Evolutionary conservation across 2,797 vertebrate genomes (phyloP), one percentile per base, ranked within the genome.

Genomic region (Gadopsis bispinosus): DNA sequence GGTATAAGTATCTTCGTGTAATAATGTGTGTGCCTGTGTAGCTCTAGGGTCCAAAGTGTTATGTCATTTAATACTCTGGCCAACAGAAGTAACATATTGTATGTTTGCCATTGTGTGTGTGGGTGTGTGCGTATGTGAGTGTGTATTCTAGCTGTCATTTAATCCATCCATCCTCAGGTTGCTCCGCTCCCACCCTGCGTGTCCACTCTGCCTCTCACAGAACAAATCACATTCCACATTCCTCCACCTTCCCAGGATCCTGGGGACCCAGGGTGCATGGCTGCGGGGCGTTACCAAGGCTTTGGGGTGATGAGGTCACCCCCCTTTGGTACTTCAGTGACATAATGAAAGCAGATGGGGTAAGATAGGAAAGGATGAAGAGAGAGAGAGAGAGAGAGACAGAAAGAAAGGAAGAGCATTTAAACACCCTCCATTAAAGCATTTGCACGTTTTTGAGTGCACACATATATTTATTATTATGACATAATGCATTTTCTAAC

Each of bases 171-270:
- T 84, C 84, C 80, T 83, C 72, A 80, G 79, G 78, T 91, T 87
- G 62, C 68, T 61, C 45, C 0, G 45, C 75, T 89, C 84, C 60
- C 73, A 78, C 83, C 86, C 72, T 61, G 41, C 53, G 26, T 20
- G 62, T 84, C 83, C 86, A 78, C 84, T 84, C 60, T 68, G 71
- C 72, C 35, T 63, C 83, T 77, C 64, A 26, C 53, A 66, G 80
- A 69, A 86, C 83, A 87, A 39, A 85, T 90, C 89, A 55, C 62
- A 72, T 48, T 63, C 43, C 83, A 77, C 89, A 92, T 91, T 92
- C 90, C 87, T 90, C 70, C 88, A 87, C 75, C 89, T 93, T 92
- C 90, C 89, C 90, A 92, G 85, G 90, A 88, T 91, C 90, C 73
- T 41, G 0, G 51, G 83, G 87, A 88, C 80, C 87, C 68, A 62